These are phyloP conservation scores for Vulpes ferrilata DNA, from an alignment of 2,113 vertebrate genomes.

Conservation along the genomic window DNA sequence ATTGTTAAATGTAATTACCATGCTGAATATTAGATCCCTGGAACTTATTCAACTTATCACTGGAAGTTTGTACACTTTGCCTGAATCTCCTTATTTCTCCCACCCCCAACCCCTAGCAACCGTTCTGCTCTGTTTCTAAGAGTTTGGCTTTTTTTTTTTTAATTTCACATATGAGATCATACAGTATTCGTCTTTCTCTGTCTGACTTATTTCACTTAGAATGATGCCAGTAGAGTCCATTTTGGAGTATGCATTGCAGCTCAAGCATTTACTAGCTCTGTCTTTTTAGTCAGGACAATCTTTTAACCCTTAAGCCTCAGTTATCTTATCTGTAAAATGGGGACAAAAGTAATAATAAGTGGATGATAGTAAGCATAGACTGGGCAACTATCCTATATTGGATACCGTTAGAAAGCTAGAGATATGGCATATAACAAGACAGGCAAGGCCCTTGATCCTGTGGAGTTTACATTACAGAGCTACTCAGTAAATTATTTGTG, in stretches of 20 bases:
- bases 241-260: background rate
- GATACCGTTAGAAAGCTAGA: background rate
- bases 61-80: background rate
- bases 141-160: background rate
- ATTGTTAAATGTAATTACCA: background rate
- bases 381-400: background rate
- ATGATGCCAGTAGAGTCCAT: background rate
- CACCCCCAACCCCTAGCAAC: background rate
- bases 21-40: background rate
- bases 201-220: background rate
- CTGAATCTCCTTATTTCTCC: background rate
- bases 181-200: background rate
- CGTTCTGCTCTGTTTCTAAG: background rate
- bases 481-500: background rate
- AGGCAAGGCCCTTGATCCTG: background rate
- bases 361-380: background rate
- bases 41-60: background rate
- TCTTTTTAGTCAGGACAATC: background rate
- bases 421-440: background rate
- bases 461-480: background rate
- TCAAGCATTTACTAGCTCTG: background rate
- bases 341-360: background rate
- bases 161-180: background rate
- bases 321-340: background rate
- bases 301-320: slow-evolving; percentile 15